Evolutionary conservation across 1,140 invertebrate genomes (phyloP).

Genomic region (Daktulosphaira vitifoliae): DNA sequence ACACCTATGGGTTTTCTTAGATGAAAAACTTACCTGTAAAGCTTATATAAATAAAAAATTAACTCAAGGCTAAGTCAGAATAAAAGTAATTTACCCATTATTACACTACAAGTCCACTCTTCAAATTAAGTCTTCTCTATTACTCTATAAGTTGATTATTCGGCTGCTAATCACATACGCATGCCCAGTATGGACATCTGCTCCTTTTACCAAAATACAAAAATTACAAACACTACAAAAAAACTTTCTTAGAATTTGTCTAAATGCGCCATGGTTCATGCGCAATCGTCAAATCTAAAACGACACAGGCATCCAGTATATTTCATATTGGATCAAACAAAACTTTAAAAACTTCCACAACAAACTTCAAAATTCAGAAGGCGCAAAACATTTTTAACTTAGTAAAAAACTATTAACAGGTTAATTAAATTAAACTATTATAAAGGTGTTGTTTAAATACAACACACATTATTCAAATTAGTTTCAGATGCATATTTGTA

Average conservation of each 20-base stretch:
- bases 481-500: no score
- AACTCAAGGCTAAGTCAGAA: neutral
- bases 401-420: no score
- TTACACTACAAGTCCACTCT: neutral
- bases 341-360: no score
- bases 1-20: neutral
- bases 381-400: no score
- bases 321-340: no score
- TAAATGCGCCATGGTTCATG: neutral
- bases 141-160: neutral
- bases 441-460: no score
- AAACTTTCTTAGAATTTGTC: neutral
- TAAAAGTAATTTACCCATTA: neutral
- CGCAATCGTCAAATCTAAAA: no score
- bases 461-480: no score
- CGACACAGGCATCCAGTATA: no score
- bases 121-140: neutral
- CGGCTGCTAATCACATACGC: neutral
- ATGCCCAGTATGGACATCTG: neutral
- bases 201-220: neutral
- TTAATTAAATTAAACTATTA: no score
- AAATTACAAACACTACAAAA: no score
- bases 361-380: no score
- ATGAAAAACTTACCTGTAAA: constrained; percentile 11
- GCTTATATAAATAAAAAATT: neutral